Conservation (phyloP, 2,113 vertebrate species). For the Otus sunia region DNA sequence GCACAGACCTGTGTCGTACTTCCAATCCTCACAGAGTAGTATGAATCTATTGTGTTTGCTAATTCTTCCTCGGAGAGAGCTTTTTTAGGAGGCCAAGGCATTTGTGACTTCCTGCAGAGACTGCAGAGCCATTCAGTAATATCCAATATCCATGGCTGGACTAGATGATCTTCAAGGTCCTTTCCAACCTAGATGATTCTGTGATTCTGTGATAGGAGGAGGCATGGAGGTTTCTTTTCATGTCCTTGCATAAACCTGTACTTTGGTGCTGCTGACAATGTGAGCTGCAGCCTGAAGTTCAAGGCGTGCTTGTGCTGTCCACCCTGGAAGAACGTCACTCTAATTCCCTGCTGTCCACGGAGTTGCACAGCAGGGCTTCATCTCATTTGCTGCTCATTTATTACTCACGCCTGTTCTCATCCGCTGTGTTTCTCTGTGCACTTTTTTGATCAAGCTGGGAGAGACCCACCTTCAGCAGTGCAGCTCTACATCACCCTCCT, state of each 20-base stretch:
- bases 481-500: accelerated
- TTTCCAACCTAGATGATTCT: no score
- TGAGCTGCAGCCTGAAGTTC: not conserved
- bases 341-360: not conserved
- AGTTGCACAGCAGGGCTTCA: not conserved
- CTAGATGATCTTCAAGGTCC: no score
- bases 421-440: not conserved
- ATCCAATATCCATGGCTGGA: no score
- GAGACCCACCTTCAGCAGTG: not conserved
- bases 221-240: not conserved
- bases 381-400: not conserved
- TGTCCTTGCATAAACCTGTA: not conserved
- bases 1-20: accelerated
- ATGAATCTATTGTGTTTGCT: not conserved
- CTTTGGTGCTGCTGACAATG: not conserved
- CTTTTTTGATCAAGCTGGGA: not conserved
- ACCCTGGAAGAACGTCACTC: not conserved
- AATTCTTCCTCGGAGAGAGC: not conserved
- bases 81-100: not conserved
- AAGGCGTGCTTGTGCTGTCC: not conserved
- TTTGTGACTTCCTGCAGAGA: not conserved
- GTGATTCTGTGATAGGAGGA: no score
- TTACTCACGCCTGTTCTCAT: not conserved
- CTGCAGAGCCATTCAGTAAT: not conserved
- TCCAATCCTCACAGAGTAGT: accelerated